Evolutionary conservation across 2,113 vertebrate genomes (phyloP).

Genomic region (Cebidichthys violaceus): DNA sequence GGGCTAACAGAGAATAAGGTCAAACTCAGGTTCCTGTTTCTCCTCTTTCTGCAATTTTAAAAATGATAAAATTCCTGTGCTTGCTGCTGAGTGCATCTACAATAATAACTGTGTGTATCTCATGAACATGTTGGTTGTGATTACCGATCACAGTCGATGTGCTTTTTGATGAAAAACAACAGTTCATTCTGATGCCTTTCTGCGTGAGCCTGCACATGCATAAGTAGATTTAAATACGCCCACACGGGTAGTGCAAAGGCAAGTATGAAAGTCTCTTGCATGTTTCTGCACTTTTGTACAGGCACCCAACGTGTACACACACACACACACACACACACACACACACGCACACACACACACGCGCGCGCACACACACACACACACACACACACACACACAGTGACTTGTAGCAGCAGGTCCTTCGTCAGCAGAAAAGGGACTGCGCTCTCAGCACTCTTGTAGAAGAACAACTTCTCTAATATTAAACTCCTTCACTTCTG

Average conservation of each 20-base stretch:
- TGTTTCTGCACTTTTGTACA: constrained; percentile 32
- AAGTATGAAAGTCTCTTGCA: constrained; percentile 22
- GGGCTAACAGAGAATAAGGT: background rate
- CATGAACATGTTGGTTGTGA: background rate
- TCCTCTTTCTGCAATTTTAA: background rate
- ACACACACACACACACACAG: constrained; percentile 46
- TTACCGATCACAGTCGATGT: background rate
- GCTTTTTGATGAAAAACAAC: background rate
- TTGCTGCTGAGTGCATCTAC: background rate
- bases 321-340: constrained; percentile 10
- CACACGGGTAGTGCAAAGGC: background rate
- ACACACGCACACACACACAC: constrained; percentile 53
- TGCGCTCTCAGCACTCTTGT: constrained; percentile 67
- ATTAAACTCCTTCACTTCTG: constrained; percentile 55
- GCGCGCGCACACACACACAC: constrained; percentile 15
- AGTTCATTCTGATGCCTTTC: background rate
- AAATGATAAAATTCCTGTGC: background rate
- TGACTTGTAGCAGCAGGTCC: constrained; percentile 49
- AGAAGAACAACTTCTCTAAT: constrained; percentile 66
- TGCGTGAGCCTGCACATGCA: background rate
- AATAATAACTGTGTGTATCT: background rate
- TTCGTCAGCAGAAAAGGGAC: constrained; percentile 71
- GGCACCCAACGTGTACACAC: too few species aligned
- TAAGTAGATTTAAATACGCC: constrained; percentile 8
- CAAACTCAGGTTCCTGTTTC: background rate